phyloP scores from a whole-genome alignment of 2,888 invertebrate genomes.

The Plagodis dolabraria region DNA sequence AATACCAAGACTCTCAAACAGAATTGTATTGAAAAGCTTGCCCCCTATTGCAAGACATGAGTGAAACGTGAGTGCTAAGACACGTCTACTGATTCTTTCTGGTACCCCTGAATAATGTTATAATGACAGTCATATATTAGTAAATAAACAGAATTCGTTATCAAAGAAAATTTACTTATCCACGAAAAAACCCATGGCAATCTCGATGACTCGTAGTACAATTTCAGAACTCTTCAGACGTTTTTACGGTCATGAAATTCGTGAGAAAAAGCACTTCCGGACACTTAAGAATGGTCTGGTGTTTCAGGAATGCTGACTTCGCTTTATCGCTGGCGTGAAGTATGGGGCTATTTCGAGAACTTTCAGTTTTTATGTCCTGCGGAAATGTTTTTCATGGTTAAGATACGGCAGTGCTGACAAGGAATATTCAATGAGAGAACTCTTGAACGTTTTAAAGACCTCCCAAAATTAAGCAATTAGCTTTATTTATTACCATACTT shows the following conservation, averaged over 20 bases:
- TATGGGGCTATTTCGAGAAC: constrained; percentile 17
- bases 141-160: too few relatives aligned
- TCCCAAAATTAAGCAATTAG: too few relatives aligned
- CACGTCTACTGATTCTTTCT: too few relatives aligned
- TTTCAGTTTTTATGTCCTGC: constrained; percentile 18
- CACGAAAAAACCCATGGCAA: background rate
- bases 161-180: background rate
- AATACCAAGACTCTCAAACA: too few relatives aligned
- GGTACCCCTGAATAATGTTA: too few relatives aligned
- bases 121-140: too few relatives aligned
- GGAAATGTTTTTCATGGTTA: constrained; percentile 9
- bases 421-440: background rate
- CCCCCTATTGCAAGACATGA: too few relatives aligned
- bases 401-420: background rate
- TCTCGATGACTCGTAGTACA: constrained; percentile 3
- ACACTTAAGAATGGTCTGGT: constrained; percentile 22
- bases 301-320: constrained; percentile 18
- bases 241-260: constrained; percentile 25
- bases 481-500: too few relatives aligned
- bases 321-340: constrained; percentile 12
- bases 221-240: constrained; percentile 21
- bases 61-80: too few relatives aligned
- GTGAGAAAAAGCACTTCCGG: constrained; percentile 18
- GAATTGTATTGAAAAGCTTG: too few relatives aligned
- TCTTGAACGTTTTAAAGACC: too few relatives aligned